These are phyloP conservation scores for Argentina silus DNA, from an alignment of 2,797 vertebrate species.

Conservation along the genomic window DNA sequence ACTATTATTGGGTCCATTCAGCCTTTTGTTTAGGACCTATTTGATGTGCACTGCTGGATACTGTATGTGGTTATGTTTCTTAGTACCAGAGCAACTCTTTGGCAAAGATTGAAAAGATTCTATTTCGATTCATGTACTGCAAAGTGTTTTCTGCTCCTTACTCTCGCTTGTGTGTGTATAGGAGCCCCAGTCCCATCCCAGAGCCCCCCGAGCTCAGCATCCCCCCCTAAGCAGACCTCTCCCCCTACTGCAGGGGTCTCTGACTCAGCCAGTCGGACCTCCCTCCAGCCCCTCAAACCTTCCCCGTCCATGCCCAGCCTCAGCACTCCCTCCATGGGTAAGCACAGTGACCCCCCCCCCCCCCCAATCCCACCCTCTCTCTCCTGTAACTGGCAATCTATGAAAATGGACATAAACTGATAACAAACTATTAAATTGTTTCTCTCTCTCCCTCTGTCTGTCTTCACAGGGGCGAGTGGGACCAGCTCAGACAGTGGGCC, in stretches of 20 bases:
- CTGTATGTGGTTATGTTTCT: too few relatives aligned
- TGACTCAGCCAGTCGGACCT: slow-evolving; percentile 30
- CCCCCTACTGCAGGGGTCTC: slow-evolving; percentile 42
- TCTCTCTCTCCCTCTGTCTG: too few relatives aligned
- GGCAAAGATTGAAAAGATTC: too few relatives aligned
- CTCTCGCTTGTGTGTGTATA: slow-evolving; percentile 25
- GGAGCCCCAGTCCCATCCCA: slow-evolving; percentile 43
- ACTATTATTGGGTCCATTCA: background rate
- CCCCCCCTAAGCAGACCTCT: slow-evolving; percentile 52
- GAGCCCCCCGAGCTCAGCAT: slow-evolving; percentile 45
- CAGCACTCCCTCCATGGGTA: slow-evolving; percentile 59
- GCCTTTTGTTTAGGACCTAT: background rate
- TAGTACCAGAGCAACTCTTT: too few relatives aligned
- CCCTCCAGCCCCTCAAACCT: slow-evolving; percentile 44
- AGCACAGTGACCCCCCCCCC: background rate
- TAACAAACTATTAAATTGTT: background rate
- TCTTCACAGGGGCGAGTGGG: slow-evolving; percentile 79
- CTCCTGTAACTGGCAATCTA: background rate
- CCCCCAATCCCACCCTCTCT: background rate
- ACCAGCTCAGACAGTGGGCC: slow-evolving; percentile 79
- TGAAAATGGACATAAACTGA: too few relatives aligned
- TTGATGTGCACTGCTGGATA: too few relatives aligned
- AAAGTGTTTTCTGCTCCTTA: background rate
- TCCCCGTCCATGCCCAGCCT: slow-evolving; percentile 72
- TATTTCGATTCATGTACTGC: too few relatives aligned